Percentiles rank a stretch among this genome's conserved stretches.
Conservation (phyloP, 2,113 vertebrate genomes). For the Cyanoliseus patagonus region DNA sequence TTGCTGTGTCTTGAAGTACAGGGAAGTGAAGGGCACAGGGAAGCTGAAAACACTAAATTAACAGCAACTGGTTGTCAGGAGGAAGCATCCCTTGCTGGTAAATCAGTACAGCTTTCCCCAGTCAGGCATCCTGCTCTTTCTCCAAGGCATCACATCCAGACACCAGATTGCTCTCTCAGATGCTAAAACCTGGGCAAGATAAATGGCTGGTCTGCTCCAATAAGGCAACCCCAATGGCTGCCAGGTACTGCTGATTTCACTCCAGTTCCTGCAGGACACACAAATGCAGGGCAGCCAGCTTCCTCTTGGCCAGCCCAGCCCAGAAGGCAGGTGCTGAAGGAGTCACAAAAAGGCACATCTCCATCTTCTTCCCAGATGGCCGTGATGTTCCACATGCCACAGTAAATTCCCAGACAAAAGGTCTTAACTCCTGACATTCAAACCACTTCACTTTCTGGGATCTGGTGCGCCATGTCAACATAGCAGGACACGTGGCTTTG, state of each 20-base stretch:
- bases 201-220: not conserved
- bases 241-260: not conserved
- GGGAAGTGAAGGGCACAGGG: not conserved
- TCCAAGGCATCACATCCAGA: not conserved
- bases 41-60: not conserved
- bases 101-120: not conserved
- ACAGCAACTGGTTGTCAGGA: not conserved
- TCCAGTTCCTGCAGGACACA: not conserved
- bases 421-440: not conserved
- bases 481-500: not conserved
- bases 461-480: not conserved
- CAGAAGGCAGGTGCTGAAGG: not conserved
- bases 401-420: not conserved
- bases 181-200: accelerated
- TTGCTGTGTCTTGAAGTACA: not conserved
- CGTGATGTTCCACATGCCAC: not conserved
- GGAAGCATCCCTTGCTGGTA: not conserved
- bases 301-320: not conserved
- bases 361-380: not conserved
- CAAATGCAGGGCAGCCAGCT: not conserved
- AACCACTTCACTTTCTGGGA: not conserved
- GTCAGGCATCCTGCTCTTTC: not conserved
- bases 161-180: not conserved
- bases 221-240: not conserved
- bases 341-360: not conserved